Conservation (phyloP, 2,113 vertebrate genomes). For the Tichodroma muraria region DNA sequence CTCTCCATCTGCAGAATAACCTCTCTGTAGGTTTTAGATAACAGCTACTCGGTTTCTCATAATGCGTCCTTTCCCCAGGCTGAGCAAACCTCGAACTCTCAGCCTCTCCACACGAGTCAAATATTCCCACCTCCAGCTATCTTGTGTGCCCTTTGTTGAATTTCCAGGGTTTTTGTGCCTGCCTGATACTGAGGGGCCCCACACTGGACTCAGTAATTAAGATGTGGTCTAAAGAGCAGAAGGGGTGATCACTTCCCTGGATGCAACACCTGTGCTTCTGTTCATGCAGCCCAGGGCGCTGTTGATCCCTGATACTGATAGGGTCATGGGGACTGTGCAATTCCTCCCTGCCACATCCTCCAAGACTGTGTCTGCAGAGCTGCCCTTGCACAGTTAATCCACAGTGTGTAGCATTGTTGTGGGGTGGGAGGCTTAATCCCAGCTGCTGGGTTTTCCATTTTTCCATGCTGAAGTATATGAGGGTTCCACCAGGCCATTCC, state of each 20-base stretch:
- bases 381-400: background rate
- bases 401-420: background rate
- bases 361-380: background rate
- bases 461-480: background rate
- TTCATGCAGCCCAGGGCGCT: background rate
- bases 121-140: accelerated
- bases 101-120: background rate
- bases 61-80: background rate
- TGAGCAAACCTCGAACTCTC: background rate
- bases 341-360: background rate
- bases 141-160: background rate
- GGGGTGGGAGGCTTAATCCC: background rate
- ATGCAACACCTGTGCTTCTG: background rate
- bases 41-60: background rate
- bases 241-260: background rate
- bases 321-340: background rate
- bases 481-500: background rate
- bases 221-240: background rate
- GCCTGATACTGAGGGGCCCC: background rate
- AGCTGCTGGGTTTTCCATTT: background rate
- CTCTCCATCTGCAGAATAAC: background rate
- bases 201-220: background rate
- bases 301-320: background rate
- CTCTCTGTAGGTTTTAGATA: background rate
- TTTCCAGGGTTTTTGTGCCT: background rate